These are phyloP conservation scores for Rissa tridactyla DNA, from an alignment of 2,113 vertebrate species.

Conservation along the genomic window DNA sequence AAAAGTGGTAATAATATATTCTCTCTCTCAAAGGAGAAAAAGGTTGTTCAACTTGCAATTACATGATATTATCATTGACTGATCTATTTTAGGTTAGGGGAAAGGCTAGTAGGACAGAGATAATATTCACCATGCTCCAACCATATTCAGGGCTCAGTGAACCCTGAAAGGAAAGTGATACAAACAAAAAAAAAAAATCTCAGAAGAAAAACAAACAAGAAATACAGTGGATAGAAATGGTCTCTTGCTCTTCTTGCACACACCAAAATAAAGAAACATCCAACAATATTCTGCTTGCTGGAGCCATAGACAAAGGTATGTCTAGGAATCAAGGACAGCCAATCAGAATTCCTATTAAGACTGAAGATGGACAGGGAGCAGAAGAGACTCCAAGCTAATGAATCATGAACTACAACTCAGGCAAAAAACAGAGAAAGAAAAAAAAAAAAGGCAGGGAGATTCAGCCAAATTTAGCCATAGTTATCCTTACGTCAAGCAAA, in stretches of 20 bases:
- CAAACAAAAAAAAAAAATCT: not conserved
- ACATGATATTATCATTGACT: not conserved
- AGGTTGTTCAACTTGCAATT: not conserved
- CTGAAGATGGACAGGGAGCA: not conserved
- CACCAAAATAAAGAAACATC: not conserved
- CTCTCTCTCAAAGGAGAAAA: not conserved
- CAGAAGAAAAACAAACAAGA: not conserved
- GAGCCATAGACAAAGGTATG: not conserved
- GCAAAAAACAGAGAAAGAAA: not conserved
- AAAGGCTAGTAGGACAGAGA: not conserved
- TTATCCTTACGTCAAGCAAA: not conserved
- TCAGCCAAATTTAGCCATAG: not conserved
- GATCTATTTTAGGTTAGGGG: not conserved
- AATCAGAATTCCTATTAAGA: not conserved
- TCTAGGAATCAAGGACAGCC: not conserved
- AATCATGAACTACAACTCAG: not conserved
- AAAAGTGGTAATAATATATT: not conserved
- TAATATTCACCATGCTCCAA: not conserved
- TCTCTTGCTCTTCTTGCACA: not conserved
- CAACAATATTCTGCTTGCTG: not conserved
- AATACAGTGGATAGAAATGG: rapidly evolving
- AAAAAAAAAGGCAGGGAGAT: not conserved
- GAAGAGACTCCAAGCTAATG: not conserved
- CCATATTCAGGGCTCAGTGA: not conserved
- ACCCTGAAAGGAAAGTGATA: not conserved